A percentile compares a stretch with the other conserved stretches of the same genome.
These are phyloP conservation scores for Chaunax sp. DNA, from an alignment of 2,797 vertebrate species.

Conservation along the genomic window DNA sequence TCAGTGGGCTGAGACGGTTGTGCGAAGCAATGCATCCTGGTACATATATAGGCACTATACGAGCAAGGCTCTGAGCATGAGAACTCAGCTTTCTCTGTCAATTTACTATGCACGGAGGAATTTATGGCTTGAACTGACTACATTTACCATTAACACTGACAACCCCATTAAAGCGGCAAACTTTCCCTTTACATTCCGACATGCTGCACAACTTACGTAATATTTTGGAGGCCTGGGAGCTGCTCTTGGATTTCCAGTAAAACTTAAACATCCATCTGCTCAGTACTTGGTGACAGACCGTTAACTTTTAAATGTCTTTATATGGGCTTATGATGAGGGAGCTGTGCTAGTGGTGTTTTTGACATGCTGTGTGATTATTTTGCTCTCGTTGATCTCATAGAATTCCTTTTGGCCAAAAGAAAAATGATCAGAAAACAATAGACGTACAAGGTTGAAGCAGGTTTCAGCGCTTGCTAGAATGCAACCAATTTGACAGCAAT, in stretches of 20 bases:
- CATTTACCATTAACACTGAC: neutral
- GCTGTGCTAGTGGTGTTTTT: slow-evolving; percentile 29
- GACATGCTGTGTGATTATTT: slow-evolving; percentile 35
- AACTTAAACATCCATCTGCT: slow-evolving; percentile 25
- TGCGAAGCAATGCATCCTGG: no score
- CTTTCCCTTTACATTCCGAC: neutral
- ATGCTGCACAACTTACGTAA: slow-evolving; percentile 40
- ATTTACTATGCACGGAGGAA: neutral
- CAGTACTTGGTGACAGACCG: slow-evolving; percentile 34
- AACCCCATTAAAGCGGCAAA: neutral
- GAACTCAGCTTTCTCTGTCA: no score
- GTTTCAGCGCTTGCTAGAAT: slow-evolving; percentile 14
- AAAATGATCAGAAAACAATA: no score
- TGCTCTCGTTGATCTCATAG: slow-evolving; percentile 35
- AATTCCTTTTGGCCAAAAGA: slow-evolving; percentile 15
- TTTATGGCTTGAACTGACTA: neutral
- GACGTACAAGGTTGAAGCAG: slow-evolving; percentile 19
- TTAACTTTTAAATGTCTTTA: slow-evolving; percentile 34
- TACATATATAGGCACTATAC: no score
- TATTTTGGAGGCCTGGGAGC: slow-evolving; percentile 47
- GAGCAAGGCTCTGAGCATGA: no score
- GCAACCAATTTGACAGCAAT: slow-evolving; percentile 10
- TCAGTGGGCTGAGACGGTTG: no score
- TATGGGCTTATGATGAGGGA: slow-evolving; percentile 24
- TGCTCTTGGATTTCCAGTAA: slow-evolving; percentile 31